Evolutionary conservation across 2,113 vertebrate species (phyloP).

Genomic region (Picathartes gymnocephalus): DNA sequence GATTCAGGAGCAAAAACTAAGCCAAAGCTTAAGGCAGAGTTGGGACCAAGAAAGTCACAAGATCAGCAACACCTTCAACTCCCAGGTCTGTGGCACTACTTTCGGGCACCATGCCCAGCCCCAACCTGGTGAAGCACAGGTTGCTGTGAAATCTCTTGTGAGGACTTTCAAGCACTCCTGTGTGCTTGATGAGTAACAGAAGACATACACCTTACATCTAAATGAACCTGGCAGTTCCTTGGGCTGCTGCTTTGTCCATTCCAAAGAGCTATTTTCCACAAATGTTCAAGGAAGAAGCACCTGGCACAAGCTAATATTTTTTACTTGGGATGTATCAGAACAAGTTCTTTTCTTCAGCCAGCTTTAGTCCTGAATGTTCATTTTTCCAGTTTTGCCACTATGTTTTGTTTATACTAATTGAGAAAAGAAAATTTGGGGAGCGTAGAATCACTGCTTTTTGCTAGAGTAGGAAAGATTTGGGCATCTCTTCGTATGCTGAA

Average conservation of each 20-base stretch:
- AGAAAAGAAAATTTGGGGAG: neutral
- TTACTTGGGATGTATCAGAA: neutral
- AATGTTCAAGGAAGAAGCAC: neutral
- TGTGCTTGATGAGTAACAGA: neutral
- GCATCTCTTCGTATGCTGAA: neutral
- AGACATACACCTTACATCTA: neutral
- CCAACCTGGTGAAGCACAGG: neutral
- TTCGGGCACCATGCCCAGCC: neutral
- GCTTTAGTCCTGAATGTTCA: neutral
- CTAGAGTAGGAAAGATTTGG: neutral
- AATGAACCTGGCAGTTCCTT: neutral
- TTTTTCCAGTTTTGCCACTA: neutral
- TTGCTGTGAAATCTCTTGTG: neutral
- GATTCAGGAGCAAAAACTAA: neutral
- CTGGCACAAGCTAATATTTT: fast-evolving
- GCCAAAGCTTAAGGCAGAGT: neutral
- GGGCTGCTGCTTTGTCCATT: neutral
- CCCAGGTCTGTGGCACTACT: neutral
- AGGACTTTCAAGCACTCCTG: neutral
- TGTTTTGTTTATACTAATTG: neutral
- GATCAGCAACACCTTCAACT: neutral
- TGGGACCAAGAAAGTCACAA: neutral
- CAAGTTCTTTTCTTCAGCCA: neutral
- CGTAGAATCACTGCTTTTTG: neutral
- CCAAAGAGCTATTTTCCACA: neutral